Evolutionary conservation across 2,888 invertebrate species (phyloP), one percentile per base, ranked within the genome.

Genomic region (Spodoptera picta): DNA sequence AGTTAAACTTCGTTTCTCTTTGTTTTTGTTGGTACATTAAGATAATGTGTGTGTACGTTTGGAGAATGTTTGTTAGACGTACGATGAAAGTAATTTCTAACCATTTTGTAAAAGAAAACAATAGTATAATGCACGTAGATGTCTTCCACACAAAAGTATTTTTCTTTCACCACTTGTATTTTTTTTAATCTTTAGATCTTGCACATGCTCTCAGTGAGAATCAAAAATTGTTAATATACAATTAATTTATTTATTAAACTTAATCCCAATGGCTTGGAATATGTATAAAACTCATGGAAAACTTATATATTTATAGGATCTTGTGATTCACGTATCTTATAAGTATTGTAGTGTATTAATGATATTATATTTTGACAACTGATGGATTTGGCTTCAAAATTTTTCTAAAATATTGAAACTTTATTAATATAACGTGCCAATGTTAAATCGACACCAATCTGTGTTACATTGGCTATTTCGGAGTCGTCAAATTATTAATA

Each of bases 241-340:
- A 58, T 56, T 61, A 47, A 74, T 74, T 74, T 68, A 64, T 73
- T 62, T 73, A 64, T 73, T 62, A 62, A 41, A 59, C 12, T 6
- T 65, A 50, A 71, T 65, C 54, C 57, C 54, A 54, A 52, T 45
- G 49, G 52, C 42, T 75, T 60, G 49, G 52, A 71, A 62, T 48
- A 63, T 52, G 51, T 51, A 49, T 12, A 50, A 70, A 45, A 44
- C 45, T 56, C 24, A 49, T 53, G 36, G 49, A 49, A 54, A 54
- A 45, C 36, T 27, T 44, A 50, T 59, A 46, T 64, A 75, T 52
- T 65, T 65, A 60, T 14, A 52, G 31, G 47, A 65, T 73, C 47
- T 57, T 59, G 58, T 65, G 45, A 69, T 79, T 77, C 56, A 65
- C 60, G 59, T 79, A 65, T 64, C 46, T 50, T 65, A 46, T 79